Base-by-base conservation (phyloP, 2,797 vertebrate genomes). In the Chelon labrosus region DNA sequence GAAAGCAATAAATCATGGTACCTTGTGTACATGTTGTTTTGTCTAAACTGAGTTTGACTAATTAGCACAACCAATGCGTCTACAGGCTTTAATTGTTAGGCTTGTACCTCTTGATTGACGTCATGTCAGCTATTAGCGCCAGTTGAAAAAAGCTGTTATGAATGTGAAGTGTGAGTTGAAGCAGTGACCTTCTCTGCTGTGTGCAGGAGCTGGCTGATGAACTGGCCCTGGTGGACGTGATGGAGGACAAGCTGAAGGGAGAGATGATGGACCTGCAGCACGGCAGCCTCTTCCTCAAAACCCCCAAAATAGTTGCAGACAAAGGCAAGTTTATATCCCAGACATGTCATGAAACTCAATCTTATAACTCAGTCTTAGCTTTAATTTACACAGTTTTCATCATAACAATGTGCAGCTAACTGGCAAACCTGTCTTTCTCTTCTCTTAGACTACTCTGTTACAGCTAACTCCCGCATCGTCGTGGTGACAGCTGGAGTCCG, bases 251-350 rank as follows among this genome's bases (percentile, higher is more conserved):
- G 82, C 95, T 99, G 46, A 98, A 96, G 85, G 98, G 98, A 70
- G 97, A 99, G 88, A 97, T 98, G 97, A 95, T 99, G 97, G 98
- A 99, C 79, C 93, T 99, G 44, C 97, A 97, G 78, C 98, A 99
- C 0, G 98, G 97, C 56, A 97, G 97, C 73, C 88, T 99, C 70
- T 99, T 99, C 89, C 96, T 99, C 73, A 97, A 95, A 78, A 97
- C 97, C 0, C 92, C 95, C 10, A 98, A 95, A 88, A 99, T 99
- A 14, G 91, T 97, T 5, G 97, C 97, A 31, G 94, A 96, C 88
- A 98, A 98, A 96, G 97, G 68, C 70, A 96, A 69, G 84, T 65
- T 47, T 7, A 12, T 16, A 17, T 4, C 17, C 12, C 16, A n/a
- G 1, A 55, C 31, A 37, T 14, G 53, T 14, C 14, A 37, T 27